Conservation (phyloP, 2,797 vertebrate species). For the Macrochelys suwanniensis region DNA sequence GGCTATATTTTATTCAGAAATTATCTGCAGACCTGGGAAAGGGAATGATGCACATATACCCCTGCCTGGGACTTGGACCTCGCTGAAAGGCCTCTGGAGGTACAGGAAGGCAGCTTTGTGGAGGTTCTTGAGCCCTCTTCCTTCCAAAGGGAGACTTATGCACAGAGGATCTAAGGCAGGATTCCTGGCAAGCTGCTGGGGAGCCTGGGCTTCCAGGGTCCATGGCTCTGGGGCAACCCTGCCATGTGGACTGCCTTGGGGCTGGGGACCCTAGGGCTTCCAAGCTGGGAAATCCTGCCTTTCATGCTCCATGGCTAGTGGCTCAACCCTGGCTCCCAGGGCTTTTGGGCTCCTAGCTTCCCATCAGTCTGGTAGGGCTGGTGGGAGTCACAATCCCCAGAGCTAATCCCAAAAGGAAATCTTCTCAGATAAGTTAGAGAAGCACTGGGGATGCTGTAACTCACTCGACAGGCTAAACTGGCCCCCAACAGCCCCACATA, state of each 20-base stretch:
- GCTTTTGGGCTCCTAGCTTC: too few relatives aligned
- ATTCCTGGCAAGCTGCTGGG: too few relatives aligned
- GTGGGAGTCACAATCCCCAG: too few relatives aligned
- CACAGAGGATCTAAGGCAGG: rapidly evolving
- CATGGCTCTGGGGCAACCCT: too few relatives aligned
- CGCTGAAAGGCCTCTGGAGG: background rate
- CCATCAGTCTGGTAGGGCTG: too few relatives aligned
- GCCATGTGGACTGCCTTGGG: too few relatives aligned
- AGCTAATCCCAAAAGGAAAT: background rate
- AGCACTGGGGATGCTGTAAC: background rate
- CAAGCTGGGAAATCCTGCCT: too few relatives aligned
- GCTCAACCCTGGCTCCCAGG: too few relatives aligned
- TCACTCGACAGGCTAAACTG: background rate
- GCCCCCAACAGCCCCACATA: background rate
- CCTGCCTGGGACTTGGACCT: background rate
- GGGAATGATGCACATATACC: background rate
- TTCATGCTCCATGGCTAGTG: too few relatives aligned
- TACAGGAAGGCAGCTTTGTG: background rate
- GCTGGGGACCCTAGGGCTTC: too few relatives aligned
- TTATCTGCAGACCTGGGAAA: background rate
- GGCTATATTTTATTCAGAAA: too few relatives aligned
- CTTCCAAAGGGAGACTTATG: rapidly evolving
- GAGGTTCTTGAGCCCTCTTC: background rate
- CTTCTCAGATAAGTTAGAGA: rapidly evolving
- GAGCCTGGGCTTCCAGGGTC: too few relatives aligned